Percentiles rank a stretch among this genome's conserved stretches.
Evolutionary conservation across 2,888 invertebrate species (phyloP).

Genomic region (Oxyscelio sp.): DNA sequence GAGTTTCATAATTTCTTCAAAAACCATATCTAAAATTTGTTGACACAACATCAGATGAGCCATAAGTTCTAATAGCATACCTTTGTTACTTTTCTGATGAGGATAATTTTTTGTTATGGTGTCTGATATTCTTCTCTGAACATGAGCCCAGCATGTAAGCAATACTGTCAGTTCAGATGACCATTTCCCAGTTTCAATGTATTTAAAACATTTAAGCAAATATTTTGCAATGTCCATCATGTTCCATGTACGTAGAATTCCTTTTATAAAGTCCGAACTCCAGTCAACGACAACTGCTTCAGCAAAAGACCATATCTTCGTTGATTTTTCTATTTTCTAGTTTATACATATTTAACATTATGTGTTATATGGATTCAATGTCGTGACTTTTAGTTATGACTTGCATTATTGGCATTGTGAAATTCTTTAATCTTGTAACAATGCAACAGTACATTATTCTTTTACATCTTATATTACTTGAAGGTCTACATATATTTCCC

Average conservation of each 20-base stretch:
- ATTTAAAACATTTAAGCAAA: conserved; percentile 47
- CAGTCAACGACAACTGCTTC: conserved; percentile 31
- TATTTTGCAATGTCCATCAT: conserved; percentile 35
- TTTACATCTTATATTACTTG: conserved; percentile 7
- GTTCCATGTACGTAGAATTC: conserved; percentile 38
- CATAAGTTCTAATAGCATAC: conserved; percentile 66
- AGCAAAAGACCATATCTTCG: conserved; percentile 37
- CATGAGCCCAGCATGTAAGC: conserved; percentile 56
- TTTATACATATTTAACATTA: conserved; percentile 48
- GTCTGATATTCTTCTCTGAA: conserved; percentile 56
- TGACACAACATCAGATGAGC: conserved; percentile 52
- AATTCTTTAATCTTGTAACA: neutral
- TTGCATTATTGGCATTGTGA: conserved; percentile 6
- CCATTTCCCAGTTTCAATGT: neutral
- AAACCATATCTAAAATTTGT: conserved; percentile 44
- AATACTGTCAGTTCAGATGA: conserved; percentile 25
- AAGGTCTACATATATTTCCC: no score
- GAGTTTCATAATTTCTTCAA: no score
- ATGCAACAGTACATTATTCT: conserved; percentile 46
- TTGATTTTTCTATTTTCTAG: conserved; percentile 37
- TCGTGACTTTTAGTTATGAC: conserved; percentile 56
- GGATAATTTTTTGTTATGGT: conserved; percentile 35
- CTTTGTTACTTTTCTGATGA: conserved; percentile 39
- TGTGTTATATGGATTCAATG: conserved; percentile 31
- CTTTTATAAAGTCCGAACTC: conserved; percentile 50